These are phyloP conservation scores for Capra hircus DNA, from an alignment of 2,113 vertebrate species.

Conservation along the genomic window DNA sequence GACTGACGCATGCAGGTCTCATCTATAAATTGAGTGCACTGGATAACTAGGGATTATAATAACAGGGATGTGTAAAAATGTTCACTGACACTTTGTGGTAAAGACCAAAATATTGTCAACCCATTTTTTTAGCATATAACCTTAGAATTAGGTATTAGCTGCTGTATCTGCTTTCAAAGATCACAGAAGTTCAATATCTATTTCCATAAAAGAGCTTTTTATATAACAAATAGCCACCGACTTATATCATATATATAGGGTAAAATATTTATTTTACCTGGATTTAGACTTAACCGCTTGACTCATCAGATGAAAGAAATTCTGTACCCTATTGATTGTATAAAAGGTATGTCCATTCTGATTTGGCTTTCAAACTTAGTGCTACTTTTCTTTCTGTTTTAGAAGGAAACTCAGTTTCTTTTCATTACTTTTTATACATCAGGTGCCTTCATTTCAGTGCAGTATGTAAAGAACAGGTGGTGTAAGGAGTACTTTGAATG, in stretches of 20 bases:
- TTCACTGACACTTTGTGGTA: background rate
- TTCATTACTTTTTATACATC: slow-evolving; percentile 57
- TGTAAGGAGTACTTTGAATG: slow-evolving; percentile 66
- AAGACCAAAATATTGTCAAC: background rate
- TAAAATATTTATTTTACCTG: background rate
- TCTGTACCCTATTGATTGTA: background rate
- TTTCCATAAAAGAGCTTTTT: background rate
- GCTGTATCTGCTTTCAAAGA: background rate
- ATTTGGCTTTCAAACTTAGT: slow-evolving; percentile 54
- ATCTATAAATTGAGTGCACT: background rate
- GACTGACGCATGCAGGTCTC: background rate
- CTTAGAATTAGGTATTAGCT: background rate
- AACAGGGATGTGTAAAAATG: background rate
- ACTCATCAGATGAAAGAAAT: background rate
- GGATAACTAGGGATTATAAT: background rate
- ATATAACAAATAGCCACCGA: background rate
- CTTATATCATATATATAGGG: background rate
- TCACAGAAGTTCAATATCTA: background rate
- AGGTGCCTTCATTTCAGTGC: slow-evolving; percentile 43
- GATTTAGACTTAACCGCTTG: background rate
- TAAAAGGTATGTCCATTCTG: background rate
- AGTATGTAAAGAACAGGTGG: slow-evolving; percentile 69
- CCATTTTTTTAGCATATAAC: background rate
- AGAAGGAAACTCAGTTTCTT: slow-evolving; percentile 64
- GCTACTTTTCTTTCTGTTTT: background rate